Evolutionary conservation across 1,140 invertebrate genomes (phyloP).

Genomic region (Kradibia gibbosae): DNA sequence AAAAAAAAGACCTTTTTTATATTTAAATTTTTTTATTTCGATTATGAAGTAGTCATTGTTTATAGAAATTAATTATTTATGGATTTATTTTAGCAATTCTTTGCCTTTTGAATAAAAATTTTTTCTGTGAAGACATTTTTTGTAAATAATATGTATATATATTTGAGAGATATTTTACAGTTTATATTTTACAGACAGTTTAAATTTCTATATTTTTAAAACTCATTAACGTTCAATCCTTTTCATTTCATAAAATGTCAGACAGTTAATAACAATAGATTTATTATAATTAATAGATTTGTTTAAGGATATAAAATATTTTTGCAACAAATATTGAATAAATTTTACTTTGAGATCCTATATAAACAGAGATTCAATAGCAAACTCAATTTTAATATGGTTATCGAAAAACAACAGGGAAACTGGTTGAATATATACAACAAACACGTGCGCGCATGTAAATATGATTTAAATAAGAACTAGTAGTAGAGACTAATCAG

Average conservation of each 20-base stretch:
- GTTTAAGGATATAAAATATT: too few relatives aligned
- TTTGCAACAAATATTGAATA: neutral
- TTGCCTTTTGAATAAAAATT: neutral
- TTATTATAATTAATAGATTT: too few relatives aligned
- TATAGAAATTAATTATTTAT: neutral
- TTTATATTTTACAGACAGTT: too few relatives aligned
- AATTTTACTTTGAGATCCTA: neutral
- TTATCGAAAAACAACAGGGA: neutral
- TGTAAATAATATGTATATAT: too few relatives aligned
- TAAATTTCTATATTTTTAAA: too few relatives aligned
- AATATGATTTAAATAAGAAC: neutral
- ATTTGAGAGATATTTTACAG: too few relatives aligned
- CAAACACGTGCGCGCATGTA: neutral
- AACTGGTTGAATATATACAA: neutral
- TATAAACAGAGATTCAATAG: neutral
- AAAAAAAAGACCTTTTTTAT: too few relatives aligned
- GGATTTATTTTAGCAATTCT: neutral
- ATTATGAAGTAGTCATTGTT: neutral
- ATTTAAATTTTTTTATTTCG: neutral
- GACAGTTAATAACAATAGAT: too few relatives aligned
- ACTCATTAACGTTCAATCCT: too few relatives aligned
- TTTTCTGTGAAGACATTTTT: too few relatives aligned
- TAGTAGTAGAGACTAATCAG: neutral
- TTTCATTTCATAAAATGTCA: too few relatives aligned
- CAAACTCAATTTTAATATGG: too few relatives aligned